Conservation (phyloP, 2,797 vertebrate species). For the Margarornis squamiger region DNA sequence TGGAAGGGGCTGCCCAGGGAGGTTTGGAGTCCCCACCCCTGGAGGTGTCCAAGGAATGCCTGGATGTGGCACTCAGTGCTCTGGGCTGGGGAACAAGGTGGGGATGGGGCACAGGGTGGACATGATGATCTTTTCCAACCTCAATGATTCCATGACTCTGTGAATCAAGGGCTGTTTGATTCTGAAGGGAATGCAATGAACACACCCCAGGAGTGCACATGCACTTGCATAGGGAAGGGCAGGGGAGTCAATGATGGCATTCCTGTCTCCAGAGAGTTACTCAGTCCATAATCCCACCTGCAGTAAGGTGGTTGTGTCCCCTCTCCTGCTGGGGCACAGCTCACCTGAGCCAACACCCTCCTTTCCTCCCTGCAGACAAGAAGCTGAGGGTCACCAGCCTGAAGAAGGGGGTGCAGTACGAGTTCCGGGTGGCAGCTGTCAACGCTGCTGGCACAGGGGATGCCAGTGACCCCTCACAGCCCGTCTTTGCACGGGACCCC, state of each 20-base stretch:
- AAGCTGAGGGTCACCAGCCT: conserved; percentile 76
- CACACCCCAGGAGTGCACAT: not conserved
- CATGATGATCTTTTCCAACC: not conserved
- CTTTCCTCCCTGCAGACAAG: conserved; percentile 64
- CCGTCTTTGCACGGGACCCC: conserved; percentile 80
- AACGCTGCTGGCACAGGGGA: conserved; percentile 82
- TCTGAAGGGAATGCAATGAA: not conserved
- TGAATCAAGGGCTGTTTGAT: not conserved
- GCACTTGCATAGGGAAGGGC: not conserved
- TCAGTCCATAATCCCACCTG: not conserved
- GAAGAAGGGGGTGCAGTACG: conserved; percentile 83
- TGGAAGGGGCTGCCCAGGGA: not conserved
- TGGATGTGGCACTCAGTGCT: not conserved
- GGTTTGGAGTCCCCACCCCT: not conserved
- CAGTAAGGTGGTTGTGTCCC: not conserved
- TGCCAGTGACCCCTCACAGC: conserved; percentile 80
- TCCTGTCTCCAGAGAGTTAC: not conserved
- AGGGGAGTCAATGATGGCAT: not conserved
- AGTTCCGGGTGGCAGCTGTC: conserved; percentile 87
- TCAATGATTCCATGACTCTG: not conserved
- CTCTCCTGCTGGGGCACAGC: not conserved
- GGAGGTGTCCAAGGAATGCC: not conserved
- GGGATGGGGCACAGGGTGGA: not conserved
- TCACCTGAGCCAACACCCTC: not conserved
- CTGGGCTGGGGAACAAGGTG: not conserved